Evolutionary conservation across 2,888 invertebrate species (phyloP).

Genomic region (Lepidonotus clava): DNA sequence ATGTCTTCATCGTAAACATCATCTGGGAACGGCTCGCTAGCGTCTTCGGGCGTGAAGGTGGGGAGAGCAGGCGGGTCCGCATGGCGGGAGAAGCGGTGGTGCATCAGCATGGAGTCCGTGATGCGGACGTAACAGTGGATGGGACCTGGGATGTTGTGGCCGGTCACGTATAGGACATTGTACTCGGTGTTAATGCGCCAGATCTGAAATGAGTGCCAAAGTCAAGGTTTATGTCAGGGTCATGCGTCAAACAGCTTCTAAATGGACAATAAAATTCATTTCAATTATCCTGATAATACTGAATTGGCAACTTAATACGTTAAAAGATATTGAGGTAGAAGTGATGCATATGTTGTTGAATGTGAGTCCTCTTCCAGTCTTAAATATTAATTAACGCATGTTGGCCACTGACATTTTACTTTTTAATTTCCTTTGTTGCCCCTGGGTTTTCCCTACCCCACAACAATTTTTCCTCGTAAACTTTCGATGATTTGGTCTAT

Average conservation of each 20-base stretch:
- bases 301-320: background rate
- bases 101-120: conserved; percentile 88
- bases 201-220: conserved; percentile 84
- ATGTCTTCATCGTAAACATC: conserved; percentile 89
- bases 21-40: conserved; percentile 84
- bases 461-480: no score
- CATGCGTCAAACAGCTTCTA: background rate
- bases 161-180: conserved; percentile 94
- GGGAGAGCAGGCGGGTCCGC: conserved; percentile 87
- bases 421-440: no score
- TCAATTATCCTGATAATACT: background rate
- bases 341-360: no score
- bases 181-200: conserved; percentile 95
- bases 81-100: conserved; percentile 58
- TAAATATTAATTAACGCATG: no score
- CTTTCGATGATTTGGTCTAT: no score
- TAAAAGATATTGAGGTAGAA: no score
- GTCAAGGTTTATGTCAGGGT: background rate
- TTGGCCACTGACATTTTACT: no score
- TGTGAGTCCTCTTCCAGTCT: no score
- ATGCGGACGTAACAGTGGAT: conserved; percentile 85
- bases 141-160: conserved; percentile 90
- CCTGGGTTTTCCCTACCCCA: no score
- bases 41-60: conserved; percentile 86
- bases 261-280: background rate